Percentiles rank a stretch among this genome's conserved stretches.
These are phyloP conservation scores for Anorthoa munda DNA, from an alignment of 2,888 invertebrate genomes.

Conservation along the genomic window DNA sequence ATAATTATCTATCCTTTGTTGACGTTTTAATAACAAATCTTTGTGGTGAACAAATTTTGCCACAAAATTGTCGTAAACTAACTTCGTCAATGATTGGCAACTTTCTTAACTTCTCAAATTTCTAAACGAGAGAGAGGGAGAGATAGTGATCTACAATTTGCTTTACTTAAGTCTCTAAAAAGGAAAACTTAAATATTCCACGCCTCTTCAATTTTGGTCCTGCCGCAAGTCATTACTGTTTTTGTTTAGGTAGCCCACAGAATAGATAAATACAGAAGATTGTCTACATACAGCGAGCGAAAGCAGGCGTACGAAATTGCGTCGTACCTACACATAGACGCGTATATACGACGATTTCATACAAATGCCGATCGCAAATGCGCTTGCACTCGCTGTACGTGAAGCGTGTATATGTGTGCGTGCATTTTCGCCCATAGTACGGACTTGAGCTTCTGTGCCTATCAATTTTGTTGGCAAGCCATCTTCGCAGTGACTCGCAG, in stretches of 20 bases:
- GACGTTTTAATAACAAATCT: too few relatives aligned
- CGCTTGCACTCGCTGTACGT: background rate
- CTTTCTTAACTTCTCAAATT: conserved; percentile 10
- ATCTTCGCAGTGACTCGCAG: conserved; percentile 58
- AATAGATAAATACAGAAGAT: background rate
- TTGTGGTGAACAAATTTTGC: too few relatives aligned
- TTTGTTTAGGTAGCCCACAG: conserved; percentile 45
- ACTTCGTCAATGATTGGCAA: conserved; percentile 6
- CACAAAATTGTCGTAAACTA: background rate
- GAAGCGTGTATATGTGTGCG: background rate
- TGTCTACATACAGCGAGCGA: background rate
- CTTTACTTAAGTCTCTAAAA: conserved; percentile 18
- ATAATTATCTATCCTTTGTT: too few relatives aligned
- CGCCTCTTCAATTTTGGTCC: conserved; percentile 55
- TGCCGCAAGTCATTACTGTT: conserved; percentile 59
- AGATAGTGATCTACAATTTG: conserved; percentile 16
- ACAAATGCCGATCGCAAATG: background rate
- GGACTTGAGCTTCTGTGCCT: background rate
- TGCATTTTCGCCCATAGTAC: background rate
- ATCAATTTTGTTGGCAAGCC: conserved; percentile 32
- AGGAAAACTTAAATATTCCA: conserved; percentile 49
- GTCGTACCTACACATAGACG: background rate
- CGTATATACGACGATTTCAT: background rate
- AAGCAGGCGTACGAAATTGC: too few relatives aligned
- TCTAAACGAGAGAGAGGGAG: background rate